Evolutionary conservation across 1,140 invertebrate genomes (phyloP), one percentile per base, ranked within the genome.

Genomic region (Hydropsyche tenuis): DNA sequence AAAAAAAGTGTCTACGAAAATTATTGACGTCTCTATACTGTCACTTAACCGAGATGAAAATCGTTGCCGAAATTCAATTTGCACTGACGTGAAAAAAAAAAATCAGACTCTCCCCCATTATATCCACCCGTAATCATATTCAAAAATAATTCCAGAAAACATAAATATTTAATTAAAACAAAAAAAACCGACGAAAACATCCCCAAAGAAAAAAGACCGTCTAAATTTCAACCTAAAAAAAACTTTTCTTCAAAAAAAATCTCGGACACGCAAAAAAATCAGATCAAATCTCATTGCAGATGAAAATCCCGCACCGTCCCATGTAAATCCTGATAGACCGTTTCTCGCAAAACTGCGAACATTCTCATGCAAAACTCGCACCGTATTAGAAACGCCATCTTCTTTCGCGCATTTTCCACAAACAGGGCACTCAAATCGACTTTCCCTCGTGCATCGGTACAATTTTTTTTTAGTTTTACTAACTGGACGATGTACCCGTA

Each of bases 401-500:
- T 37, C 9, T 9, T 37, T 9, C 30, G 30, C 30, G 30, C 3
- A 3, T 37, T 37, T 37, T n/a, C n/a, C n/a, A n/a, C n/a, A n/a
- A n/a, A n/a, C 30, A 9, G 30, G 30, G 9, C 9, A 4, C 9
- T 37, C 30, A 37, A 37, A 37, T 37, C 30, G 30, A 9, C 30
- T 9, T 37, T 37, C 9, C 9, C 30, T 37, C 30, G 16, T 48
- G 16, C 45, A 48, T 48, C 11, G 4, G 16, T 43, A 43, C 37
- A 43, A 14, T 48, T n/a, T n/a, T 48, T n/a, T n/a, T 11, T 60
- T 60, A 9, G 30, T 48, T 23, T 68, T 76, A 76, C 72, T 74
- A 72, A 76, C 75, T 76, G 72, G 72, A 76, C 45, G 70, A 77
- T 60, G 75, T 74, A 72, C 75, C 75, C 42, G 75, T 77, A 53